These are phyloP conservation scores for Anthopleura sola DNA, from an alignment of 64 coral and sea anemone genomes.

Conservation along the genomic window DNA sequence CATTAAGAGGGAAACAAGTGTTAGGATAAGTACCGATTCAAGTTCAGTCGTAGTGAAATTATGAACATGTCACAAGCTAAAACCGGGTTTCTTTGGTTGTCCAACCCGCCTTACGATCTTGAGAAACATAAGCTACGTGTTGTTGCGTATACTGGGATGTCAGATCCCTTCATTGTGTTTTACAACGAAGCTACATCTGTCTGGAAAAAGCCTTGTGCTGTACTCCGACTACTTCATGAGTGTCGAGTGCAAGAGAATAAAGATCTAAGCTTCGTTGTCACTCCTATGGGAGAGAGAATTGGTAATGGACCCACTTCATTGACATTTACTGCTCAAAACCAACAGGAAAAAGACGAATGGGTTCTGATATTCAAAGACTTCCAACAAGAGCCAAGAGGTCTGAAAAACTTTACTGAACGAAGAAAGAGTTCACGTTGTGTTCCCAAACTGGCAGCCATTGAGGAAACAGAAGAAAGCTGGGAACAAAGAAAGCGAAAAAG, in stretches of 20 bases:
- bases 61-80: conserved; percentile 68
- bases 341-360: conserved; percentile 76
- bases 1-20: background rate
- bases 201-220: conserved; percentile 84
- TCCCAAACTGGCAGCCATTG: conserved; percentile 46
- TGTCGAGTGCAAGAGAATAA: conserved; percentile 57
- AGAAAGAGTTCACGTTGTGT: conserved; percentile 25
- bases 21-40: background rate
- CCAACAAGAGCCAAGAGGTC: conserved; percentile 18
- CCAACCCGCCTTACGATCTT: conserved; percentile 17
- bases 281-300: conserved; percentile 71
- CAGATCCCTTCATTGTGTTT: conserved; percentile 86
- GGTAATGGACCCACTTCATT: conserved; percentile 53
- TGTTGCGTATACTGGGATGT: conserved; percentile 64
- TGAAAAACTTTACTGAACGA: conserved; percentile 45
- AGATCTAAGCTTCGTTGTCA: conserved; percentile 61
- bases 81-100: conserved; percentile 63
- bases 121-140: conserved; percentile 52
- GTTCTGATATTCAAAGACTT: conserved; percentile 52
- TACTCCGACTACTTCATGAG: conserved; percentile 57
- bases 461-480: conserved; percentile 46
- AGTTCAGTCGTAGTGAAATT: background rate
- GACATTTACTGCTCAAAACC: conserved; percentile 56
- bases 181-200: conserved; percentile 63
- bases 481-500: conserved; percentile 18